Evolutionary conservation across 2,113 vertebrate genomes (phyloP), one percentile per base, ranked within the genome.

Genomic region (Arothron firmamentum): DNA sequence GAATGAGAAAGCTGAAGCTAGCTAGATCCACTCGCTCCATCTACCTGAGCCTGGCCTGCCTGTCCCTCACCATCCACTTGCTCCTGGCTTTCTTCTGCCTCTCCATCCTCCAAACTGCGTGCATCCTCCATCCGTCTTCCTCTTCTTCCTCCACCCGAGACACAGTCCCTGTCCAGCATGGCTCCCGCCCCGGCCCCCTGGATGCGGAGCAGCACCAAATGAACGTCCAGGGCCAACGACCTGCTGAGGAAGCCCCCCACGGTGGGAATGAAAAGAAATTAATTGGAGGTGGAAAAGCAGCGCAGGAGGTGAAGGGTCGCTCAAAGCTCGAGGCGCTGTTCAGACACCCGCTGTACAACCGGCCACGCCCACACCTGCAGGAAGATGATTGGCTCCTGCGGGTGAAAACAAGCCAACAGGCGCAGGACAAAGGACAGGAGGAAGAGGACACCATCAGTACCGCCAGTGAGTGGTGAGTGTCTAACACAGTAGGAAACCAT

Each of bases 361-460:
- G 88, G 62, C 90, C 90, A 0, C 25, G 52, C 0, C 90, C 87
- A 0, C 54, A 65, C n/a, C 72, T 88, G 49, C 80, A 62, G 0
- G 86, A 92, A 19, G 89, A 91, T 7, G 93, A 95, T 63, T 90
- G 90, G 79, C 84, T 95, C 38, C 89, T 94, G 57, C 78, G 70
- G 0, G n/a, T 92, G 62, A 92, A 89, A 50, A 61, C 85, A 7
- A 71, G 75, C 78, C 67, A 79, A 18, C 58, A 79, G 1, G 45
- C 1, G 15, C 42, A 18, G 1, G 72, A 69, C 46, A 83, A 90
- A 59, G 88, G 75, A 49, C 66, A 78, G 9, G 85, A 78, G 51
- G 83, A 64, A 0, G 65, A 83, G 20, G 56, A 62, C 57, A 77
- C 0, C 70, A 87, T 86, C 83, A 2, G 7, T 21, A 80, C 65